These are phyloP conservation scores for Holocentrus rufus DNA, from an alignment of 2,797 vertebrate species.

Conservation along the genomic window DNA sequence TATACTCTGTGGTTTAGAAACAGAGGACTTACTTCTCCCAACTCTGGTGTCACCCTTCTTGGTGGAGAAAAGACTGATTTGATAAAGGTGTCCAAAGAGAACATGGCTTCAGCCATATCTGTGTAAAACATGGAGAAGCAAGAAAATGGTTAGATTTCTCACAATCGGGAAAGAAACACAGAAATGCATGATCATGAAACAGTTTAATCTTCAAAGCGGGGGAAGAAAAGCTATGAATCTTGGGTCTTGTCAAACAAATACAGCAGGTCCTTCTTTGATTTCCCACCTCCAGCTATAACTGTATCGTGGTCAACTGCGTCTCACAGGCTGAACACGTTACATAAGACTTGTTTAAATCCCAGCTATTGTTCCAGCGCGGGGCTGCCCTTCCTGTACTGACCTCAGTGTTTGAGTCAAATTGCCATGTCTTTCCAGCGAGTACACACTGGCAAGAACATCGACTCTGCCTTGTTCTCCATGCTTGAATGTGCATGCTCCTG, in stretches of 20 bases:
- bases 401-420: constrained; percentile 49
- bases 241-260: constrained; percentile 11
- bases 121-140: constrained; percentile 30
- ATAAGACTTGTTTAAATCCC: constrained; percentile 75
- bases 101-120: constrained; percentile 56
- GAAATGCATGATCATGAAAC: not conserved
- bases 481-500: constrained; percentile 19
- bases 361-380: constrained; percentile 75
- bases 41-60: constrained; percentile 65
- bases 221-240: constrained; percentile 15
- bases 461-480: constrained; percentile 23
- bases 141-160: not conserved
- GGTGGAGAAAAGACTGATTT: constrained; percentile 51
- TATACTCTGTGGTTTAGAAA: constrained; percentile 3
- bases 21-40: constrained; percentile 68
- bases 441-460: constrained; percentile 25
- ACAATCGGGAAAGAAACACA: not conserved
- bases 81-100: constrained; percentile 71
- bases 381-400: constrained; percentile 76
- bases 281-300: constrained; percentile 36
- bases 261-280: constrained; percentile 26
- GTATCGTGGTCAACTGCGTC: constrained; percentile 39
- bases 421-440: constrained; percentile 49
- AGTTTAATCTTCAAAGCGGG: not conserved
- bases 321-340: constrained; percentile 57